Conservation (phyloP, 2,113 vertebrate species). For the Patagioenas fasciata region DNA sequence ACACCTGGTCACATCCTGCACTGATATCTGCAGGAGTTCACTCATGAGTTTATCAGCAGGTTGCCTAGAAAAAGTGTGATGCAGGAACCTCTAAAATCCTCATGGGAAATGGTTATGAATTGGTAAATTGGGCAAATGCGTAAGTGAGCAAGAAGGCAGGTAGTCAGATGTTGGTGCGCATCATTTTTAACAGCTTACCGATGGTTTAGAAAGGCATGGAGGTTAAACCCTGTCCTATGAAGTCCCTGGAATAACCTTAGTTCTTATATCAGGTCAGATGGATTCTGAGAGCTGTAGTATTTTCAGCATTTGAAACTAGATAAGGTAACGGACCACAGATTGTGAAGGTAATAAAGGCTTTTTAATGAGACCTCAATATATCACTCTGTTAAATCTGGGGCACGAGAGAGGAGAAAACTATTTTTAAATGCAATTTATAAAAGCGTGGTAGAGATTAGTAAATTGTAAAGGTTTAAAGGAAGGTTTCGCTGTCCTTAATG, state of each 20-base stretch:
- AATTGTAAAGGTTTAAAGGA: not conserved
- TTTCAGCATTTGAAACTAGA: not conserved
- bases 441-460: not conserved
- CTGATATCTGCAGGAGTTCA: not conserved
- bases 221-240: not conserved
- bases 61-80: not conserved
- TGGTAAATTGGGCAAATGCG: not conserved
- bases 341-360: not conserved
- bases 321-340: not conserved
- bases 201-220: not conserved
- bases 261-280: not conserved
- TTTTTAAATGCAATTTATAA: constrained; percentile 36
- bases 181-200: not conserved
- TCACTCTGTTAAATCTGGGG: constrained; percentile 46
- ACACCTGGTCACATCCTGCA: not conserved
- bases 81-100: not conserved
- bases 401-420: not conserved
- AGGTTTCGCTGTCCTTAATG: not conserved
- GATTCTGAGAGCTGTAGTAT: not conserved
- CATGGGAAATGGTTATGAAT: accelerated
- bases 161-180: not conserved
- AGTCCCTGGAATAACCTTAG: not conserved
- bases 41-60: not conserved
- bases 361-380: constrained; percentile 55
- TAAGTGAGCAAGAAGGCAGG: not conserved